Conservation (phyloP, 2,113 vertebrate genomes). For the Fulmarus glacialis region DNA sequence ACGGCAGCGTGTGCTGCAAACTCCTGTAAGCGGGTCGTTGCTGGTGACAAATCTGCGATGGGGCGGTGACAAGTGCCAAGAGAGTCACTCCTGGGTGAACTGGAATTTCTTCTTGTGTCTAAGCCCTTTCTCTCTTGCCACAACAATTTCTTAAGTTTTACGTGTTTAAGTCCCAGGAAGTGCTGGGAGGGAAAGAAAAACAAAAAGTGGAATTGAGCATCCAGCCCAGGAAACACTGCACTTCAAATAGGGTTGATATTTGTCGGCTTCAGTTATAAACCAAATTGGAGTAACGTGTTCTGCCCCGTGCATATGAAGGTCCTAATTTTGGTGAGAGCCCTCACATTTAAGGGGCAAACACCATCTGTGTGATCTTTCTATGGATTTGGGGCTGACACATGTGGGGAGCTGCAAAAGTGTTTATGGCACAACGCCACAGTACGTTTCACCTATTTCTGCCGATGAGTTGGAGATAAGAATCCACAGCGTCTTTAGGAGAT, state of each 20-base stretch:
- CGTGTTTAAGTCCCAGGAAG: not conserved
- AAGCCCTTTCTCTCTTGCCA: not conserved
- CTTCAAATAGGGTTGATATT: not conserved
- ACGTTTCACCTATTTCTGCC: not conserved
- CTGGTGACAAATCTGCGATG: not conserved
- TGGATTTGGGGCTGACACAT: not conserved
- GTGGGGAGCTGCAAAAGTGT: too few relatives aligned
- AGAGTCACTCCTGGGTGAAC: not conserved
- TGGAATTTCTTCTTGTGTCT: not conserved
- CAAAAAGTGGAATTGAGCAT: not conserved
- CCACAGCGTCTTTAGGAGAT: too few relatives aligned
- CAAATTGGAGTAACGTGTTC: not conserved
- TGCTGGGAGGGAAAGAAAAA: not conserved
- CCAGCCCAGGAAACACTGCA: too few relatives aligned
- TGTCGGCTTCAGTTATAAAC: not conserved
- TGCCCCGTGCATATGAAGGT: not conserved
- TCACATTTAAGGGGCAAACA: not conserved
- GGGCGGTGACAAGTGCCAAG: too few relatives aligned
- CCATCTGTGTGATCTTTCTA: too few relatives aligned
- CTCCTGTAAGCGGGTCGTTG: not conserved
- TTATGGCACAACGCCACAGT: accelerated
- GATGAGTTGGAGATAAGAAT: not conserved
- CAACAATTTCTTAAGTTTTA: not conserved
- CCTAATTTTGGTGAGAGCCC: not conserved
- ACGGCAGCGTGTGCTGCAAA: too few relatives aligned